These are phyloP conservation scores for Crypturellus tataupa DNA, from an alignment of 2,797 vertebrate species.

Conservation along the genomic window DNA sequence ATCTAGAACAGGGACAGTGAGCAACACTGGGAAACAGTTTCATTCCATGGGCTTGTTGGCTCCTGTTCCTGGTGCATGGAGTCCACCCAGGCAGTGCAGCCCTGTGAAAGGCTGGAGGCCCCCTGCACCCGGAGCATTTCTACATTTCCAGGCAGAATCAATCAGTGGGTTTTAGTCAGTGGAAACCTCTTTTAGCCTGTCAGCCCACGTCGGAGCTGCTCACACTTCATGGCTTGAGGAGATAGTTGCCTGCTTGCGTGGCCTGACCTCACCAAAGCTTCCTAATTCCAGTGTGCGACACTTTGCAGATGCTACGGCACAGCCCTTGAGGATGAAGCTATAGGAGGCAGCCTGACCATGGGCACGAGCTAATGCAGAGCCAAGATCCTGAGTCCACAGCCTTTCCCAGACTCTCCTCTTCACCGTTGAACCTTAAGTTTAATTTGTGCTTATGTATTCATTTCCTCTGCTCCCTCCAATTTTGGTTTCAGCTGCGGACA, in stretches of 20 bases:
- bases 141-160: not conserved
- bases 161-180: not conserved
- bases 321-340: not conserved
- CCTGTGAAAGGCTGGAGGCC: not conserved
- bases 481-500: not conserved
- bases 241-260: not conserved
- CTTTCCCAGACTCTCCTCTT: not conserved
- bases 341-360: not conserved
- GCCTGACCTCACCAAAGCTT: not conserved
- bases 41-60: not conserved
- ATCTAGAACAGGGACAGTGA: fast-evolving
- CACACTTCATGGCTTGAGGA: not conserved
- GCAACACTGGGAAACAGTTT: not conserved
- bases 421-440: not conserved
- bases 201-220: not conserved
- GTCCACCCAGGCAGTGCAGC: not conserved
- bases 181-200: not conserved
- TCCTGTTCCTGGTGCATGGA: not conserved
- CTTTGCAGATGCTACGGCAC: not conserved
- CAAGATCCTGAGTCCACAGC: not conserved
- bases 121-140: not conserved
- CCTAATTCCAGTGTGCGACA: fast-evolving
- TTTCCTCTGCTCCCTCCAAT: not conserved
- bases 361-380: not conserved
- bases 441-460: not conserved